Evolutionary conservation across 2,888 invertebrate genomes (phyloP).

Genomic region (Cloeon dipterum): DNA sequence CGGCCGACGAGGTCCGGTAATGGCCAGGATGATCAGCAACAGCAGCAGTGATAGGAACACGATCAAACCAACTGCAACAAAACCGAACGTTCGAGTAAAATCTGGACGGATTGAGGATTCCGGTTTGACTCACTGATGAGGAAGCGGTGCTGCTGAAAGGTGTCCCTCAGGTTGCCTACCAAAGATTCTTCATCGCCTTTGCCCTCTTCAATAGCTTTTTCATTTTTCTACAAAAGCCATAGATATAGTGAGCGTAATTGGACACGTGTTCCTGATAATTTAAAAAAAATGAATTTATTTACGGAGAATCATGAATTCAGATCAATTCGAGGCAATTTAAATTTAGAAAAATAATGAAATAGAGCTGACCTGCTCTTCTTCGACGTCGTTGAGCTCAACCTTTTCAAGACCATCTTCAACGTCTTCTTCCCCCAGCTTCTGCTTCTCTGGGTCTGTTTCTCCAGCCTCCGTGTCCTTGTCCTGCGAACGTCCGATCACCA

Average conservation of each 20-base stretch:
- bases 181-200: neutral
- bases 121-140: neutral
- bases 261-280: too few relatives aligned
- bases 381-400: slow-evolving; percentile 34
- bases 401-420: slow-evolving; percentile 51
- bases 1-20: slow-evolving; percentile 27
- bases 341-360: too few relatives aligned
- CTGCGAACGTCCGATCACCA: neutral
- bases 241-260: too few relatives aligned
- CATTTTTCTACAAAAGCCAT: neutral
- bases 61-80: slow-evolving; percentile 24
- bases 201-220: neutral
- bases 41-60: slow-evolving; percentile 34
- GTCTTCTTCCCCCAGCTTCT: slow-evolving; percentile 26
- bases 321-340: too few relatives aligned
- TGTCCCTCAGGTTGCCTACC: neutral
- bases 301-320: too few relatives aligned
- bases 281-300: too few relatives aligned
- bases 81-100: slow-evolving; percentile 3
- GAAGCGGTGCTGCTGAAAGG: neutral
- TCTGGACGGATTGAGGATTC: neutral
- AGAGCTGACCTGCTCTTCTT: too few relatives aligned
- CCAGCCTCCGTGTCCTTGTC: slow-evolving; percentile 51
- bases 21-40: slow-evolving; percentile 36
- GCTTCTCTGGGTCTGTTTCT: slow-evolving; percentile 22